Conservation (phyloP, 1,140 invertebrate genomes). For the Oreohelix idahoensis region DNA sequence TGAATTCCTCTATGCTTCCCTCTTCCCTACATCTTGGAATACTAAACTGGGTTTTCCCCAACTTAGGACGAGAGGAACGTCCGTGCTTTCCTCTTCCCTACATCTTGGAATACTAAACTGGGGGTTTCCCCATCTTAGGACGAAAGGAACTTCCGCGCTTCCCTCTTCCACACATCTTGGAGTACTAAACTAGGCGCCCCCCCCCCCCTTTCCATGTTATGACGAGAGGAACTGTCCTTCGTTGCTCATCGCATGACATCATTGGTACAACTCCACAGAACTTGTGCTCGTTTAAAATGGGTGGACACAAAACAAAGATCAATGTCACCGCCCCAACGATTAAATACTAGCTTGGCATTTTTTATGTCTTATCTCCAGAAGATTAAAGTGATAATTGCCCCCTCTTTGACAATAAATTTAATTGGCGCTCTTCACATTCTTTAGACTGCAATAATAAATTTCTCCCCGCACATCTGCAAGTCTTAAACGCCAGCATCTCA, state of each 20-base stretch:
- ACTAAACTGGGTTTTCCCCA: too few relatives aligned
- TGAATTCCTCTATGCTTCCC: too few relatives aligned
- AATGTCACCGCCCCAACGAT: neutral
- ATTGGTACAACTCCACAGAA: neutral
- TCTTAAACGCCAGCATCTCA: neutral
- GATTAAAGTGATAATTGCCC: conserved; percentile 27
- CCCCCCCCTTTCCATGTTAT: too few relatives aligned
- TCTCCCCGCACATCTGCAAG: conserved; percentile 13
- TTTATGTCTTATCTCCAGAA: neutral
- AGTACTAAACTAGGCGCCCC: too few relatives aligned
- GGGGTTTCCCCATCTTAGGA: too few relatives aligned
- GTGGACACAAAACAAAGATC: conserved; percentile 14
- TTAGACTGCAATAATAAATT: neutral
- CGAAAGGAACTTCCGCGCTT: too few relatives aligned
- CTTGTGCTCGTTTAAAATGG: neutral
- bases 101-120: too few relatives aligned
- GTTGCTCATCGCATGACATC: neutral
- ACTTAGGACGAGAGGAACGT: too few relatives aligned
- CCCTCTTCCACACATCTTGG: too few relatives aligned
- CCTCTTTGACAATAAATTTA: conserved; percentile 9
- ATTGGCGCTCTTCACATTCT: neutral
- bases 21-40: too few relatives aligned
- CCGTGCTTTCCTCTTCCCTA: too few relatives aligned
- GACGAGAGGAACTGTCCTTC: neutral
- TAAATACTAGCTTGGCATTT: conserved; percentile 8